Evolutionary conservation across 2,113 vertebrate species (phyloP), one percentile per base, ranked within the genome.

Genomic region (Elaphurus davidianus): DNA sequence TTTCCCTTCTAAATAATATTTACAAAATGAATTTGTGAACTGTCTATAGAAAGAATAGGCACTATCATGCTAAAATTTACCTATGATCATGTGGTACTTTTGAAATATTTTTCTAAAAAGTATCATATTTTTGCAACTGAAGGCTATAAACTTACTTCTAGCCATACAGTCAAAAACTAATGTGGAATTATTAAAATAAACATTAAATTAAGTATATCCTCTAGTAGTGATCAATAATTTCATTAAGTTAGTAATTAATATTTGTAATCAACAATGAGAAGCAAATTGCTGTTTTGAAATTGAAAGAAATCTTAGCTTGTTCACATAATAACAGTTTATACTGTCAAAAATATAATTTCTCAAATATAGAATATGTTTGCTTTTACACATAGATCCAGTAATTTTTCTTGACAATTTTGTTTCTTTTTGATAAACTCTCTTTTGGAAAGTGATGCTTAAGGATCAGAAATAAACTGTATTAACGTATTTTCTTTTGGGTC

Each of bases 361-460:
- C 1, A 57, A 47, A 67, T 67, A 71, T 33, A 82, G 14, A 71
- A 4, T 59, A 45, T 45, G 14, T 83, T 95, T 92, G 3, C 33
- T 95, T 81, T 79, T 64, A 87, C 15, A 82, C 12, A 19, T 40
- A 50, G 9, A n/a, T 87, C 21, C 43, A 67, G 13, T 2, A 62
- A 30, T 43, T 57, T 95, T 97, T 87, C 36, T 96, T 87, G 28
- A 74, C 17, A 88, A 45, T 85, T 92, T 96, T 64, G 59, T 82
- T 95, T 6, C 47, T 93, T 97, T n/a, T 95, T 50, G 33, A 85
- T 87, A 54, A 87, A 81, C 33, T 81, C 5, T 62, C 25, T 60
- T 81, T 81, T 47, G 43, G 19, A 91, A 96, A 94, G 50, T 87
- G 81, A 54, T 92, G 27, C 6, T 82, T 76, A 71, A 95, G 40